Evolutionary conservation across 2,797 vertebrate species (phyloP), one percentile per base, ranked within the genome.

Genomic region (Poecilia wingei): DNA sequence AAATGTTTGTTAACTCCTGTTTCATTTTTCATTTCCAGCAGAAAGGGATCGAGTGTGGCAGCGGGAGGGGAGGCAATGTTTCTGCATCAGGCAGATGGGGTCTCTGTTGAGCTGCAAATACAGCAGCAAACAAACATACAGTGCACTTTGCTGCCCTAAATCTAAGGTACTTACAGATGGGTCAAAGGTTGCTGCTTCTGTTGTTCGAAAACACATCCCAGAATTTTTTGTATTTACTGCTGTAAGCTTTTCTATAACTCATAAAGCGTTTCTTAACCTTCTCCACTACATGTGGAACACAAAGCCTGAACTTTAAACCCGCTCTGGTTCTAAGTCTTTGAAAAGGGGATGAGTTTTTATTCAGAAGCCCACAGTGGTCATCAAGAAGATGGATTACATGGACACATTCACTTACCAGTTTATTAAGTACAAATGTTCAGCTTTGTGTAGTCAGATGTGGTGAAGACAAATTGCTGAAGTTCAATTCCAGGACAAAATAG

Each of bases 1-100:
- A 90, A 86, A 86, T 88, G 87, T 89, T 92, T 88, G 85, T 86
- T 91, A 87, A 88, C 83, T 84, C 81, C 45, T 55, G 49, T 92
- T 92, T 93, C 78, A 88, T 88, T 89, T 91, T 84, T 80, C 76
- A 85, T 90, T 88, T 68, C 12, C 33, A 79, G 66, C 47, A 25
- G 59, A 36, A 71, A 39, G 16, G 49, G 41, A 75, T 80, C 12
- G n/a, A 74, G 13, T 47, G 64, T 64, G 78, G 72, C 83, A 68
- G 80, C 53, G 72, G 80, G 28, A 1, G 12, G 25, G 33, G 69
- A 3, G 4, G 46, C 45, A 57, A 61, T 66, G 59, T 66, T 45
- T 51, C 75, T 8, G 9, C 1, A 20, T 59, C 18, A 20, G 39
- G 49, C 28, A 33, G 78, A 31, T 12, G n/a, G 70, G 25, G 79